Percentiles rank a stretch among this genome's conserved stretches.
Evolutionary conservation across 2,113 vertebrate genomes (phyloP).

Genomic region (Nesogale talazaci): DNA sequence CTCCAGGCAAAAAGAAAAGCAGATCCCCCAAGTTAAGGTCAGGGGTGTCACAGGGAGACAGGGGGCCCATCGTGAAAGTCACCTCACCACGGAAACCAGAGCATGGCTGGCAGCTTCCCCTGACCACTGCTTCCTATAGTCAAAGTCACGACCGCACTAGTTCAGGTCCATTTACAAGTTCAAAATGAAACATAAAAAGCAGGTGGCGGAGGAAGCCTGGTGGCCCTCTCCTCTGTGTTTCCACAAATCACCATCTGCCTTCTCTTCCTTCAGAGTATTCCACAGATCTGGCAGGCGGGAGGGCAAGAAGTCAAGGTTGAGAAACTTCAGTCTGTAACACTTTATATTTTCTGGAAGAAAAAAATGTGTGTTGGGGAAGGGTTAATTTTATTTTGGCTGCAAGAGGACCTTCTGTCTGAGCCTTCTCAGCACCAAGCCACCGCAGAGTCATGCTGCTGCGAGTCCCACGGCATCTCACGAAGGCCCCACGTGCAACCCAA

Average conservation of each 20-base stretch:
- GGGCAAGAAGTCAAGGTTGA: neutral
- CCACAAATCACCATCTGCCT: neutral
- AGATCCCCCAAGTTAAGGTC: neutral
- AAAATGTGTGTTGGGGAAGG: neutral
- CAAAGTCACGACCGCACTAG: neutral
- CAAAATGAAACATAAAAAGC: neutral
- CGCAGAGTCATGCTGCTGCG: neutral
- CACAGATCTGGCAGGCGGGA: neutral
- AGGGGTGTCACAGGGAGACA: neutral
- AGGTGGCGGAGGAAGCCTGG: neutral
- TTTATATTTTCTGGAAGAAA: neutral
- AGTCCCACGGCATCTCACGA: no score
- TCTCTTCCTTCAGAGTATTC: neutral
- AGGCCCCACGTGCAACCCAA: no score
- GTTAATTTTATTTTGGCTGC: neutral
- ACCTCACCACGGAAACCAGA: neutral
- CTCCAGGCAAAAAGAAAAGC: neutral
- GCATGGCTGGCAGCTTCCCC: neutral
- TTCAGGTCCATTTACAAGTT: neutral
- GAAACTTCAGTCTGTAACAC: neutral
- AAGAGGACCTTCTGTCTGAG: neutral
- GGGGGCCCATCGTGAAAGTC: neutral
- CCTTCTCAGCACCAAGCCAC: neutral
- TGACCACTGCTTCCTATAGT: neutral
- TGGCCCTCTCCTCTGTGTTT: neutral